A percentile compares a stretch with the other conserved stretches of the same genome.
These are phyloP conservation scores for Noturus placidus DNA, from an alignment of 2,113 vertebrate genomes.

Conservation along the genomic window DNA sequence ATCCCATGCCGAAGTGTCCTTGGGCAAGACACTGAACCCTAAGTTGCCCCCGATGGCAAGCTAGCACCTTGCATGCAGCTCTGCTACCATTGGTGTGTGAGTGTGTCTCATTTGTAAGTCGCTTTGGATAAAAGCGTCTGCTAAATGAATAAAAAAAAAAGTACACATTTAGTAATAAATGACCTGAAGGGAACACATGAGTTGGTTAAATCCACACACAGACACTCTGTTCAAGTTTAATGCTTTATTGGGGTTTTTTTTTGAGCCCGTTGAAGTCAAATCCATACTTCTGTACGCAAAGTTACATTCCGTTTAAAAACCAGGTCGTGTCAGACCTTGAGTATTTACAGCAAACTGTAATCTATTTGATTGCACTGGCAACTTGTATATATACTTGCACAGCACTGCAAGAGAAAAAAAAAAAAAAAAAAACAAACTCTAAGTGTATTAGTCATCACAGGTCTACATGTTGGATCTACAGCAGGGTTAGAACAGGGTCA, in stretches of 20 bases:
- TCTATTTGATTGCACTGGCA: slow-evolving; percentile 78
- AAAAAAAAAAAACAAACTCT: neutral
- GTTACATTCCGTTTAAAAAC: slow-evolving; percentile 86
- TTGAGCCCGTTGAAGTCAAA: neutral
- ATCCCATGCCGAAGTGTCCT: too few species aligned
- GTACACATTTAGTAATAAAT: neutral
- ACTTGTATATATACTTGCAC: slow-evolving; percentile 47
- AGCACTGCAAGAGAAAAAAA: slow-evolving; percentile 33
- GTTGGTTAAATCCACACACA: neutral
- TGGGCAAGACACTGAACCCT: too few species aligned
- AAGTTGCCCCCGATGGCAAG: too few species aligned
- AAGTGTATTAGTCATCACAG: slow-evolving; percentile 84
- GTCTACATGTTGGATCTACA: slow-evolving; percentile 89
- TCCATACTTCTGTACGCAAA: slow-evolving; percentile 17
- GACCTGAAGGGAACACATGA: neutral
- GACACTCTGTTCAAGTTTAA: slow-evolving; percentile 2
- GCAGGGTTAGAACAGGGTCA: slow-evolving; percentile 92
- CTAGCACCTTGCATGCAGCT: too few species aligned
- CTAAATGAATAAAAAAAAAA: too few species aligned
- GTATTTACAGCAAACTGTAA: slow-evolving; percentile 88
- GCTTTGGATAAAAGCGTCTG: too few species aligned
- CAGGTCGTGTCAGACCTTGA: slow-evolving; percentile 88
- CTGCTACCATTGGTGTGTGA: too few species aligned
- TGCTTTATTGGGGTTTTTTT: slow-evolving; percentile 18
- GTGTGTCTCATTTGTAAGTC: too few species aligned